Evolutionary conservation across 2,888 invertebrate species (phyloP).

Genomic region (Drosophila nigricruria): DNA sequence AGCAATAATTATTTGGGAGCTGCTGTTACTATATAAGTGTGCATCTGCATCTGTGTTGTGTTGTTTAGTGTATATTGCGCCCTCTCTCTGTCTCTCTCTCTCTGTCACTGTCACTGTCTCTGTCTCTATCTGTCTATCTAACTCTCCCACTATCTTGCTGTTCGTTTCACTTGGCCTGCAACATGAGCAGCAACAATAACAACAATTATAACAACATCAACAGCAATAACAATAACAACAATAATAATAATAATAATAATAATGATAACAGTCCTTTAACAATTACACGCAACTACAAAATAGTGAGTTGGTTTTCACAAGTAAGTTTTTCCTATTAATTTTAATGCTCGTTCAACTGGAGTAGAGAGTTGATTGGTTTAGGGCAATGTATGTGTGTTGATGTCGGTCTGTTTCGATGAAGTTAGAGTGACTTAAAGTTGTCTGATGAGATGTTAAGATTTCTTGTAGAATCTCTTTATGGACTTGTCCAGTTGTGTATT

Average conservation of each 20-base stretch:
- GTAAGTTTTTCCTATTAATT: conserved; percentile 71
- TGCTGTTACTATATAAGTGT: conserved; percentile 4
- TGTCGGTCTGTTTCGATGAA: too few relatives aligned
- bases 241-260: conserved; percentile 28
- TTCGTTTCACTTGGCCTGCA: conserved; percentile 21
- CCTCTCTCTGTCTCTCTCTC: background rate
- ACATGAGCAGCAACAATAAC: conserved; percentile 36
- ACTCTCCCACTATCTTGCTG: conserved; percentile 2
- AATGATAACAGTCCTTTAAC: conserved; percentile 39
- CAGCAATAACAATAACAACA: conserved; percentile 30
- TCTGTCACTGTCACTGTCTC: too few relatives aligned
- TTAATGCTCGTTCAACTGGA: background rate
- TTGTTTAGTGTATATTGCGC: conserved; percentile 17
- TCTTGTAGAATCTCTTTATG: too few relatives aligned
- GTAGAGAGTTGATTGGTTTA: background rate
- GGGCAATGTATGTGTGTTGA: too few relatives aligned
- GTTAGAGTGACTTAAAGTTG: too few relatives aligned
- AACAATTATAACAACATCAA: conserved; percentile 30
- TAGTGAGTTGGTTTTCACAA: conserved; percentile 82
- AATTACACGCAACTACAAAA: conserved; percentile 68
- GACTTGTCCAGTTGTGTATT: too few relatives aligned
- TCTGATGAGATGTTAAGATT: too few relatives aligned
- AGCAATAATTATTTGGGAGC: conserved; percentile 48
- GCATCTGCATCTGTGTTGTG: conserved; percentile 29
- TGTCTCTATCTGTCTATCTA: conserved; percentile 15